phyloP scores from a whole-genome alignment of 2,113 vertebrate genomes.

The Rhabdornis inornatus region DNA sequence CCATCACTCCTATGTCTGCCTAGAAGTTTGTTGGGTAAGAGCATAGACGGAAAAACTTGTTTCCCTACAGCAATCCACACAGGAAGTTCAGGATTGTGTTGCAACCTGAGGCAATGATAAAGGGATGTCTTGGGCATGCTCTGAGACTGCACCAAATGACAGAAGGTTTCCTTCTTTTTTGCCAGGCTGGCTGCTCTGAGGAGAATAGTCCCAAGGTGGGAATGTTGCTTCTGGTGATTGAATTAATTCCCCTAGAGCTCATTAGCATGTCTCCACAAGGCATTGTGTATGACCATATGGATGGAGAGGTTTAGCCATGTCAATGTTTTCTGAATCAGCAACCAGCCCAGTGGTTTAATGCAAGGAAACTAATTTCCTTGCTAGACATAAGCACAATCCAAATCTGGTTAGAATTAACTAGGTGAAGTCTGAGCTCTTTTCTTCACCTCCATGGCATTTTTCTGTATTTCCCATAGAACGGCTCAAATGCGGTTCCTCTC shows the following conservation, averaged over 20 bases:
- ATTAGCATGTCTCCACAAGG: not conserved
- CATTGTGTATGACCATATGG: not conserved
- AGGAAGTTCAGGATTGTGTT: not conserved
- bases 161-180: not conserved
- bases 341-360: not conserved
- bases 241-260: not conserved
- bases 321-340: not conserved
- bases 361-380: not conserved
- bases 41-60: not conserved
- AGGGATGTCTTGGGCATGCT: not conserved
- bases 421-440: conserved; percentile 11
- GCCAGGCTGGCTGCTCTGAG: not conserved
- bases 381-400: not conserved
- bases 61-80: not conserved
- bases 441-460: not conserved
- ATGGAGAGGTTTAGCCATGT: not conserved
- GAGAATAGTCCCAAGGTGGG: not conserved
- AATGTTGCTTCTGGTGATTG: not conserved
- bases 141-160: not conserved
- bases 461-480: not conserved
- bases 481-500: not conserved
- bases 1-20: not conserved
- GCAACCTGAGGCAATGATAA: not conserved
- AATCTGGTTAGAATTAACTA: conserved; percentile 4
- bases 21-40: not conserved